Base-by-base conservation (phyloP, 92 coral and sea anemone species). In the Parazoanthus darwini region DNA sequence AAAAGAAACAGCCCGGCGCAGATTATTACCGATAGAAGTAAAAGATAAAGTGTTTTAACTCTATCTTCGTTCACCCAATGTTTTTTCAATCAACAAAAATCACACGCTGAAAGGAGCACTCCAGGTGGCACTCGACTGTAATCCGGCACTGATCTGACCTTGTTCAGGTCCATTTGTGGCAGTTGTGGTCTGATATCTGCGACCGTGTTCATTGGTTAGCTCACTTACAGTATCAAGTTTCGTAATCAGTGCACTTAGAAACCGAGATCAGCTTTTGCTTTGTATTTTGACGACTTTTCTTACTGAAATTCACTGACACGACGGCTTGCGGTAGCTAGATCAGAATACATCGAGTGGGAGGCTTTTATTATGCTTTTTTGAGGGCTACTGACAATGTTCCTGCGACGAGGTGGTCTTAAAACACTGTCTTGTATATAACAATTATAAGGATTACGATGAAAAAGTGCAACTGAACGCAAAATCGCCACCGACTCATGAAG, bases 381-480 rank as follows among this genome's bases (percentile, higher is more conserved):
- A 18, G 26, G 20, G 80, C 54, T 44, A 37, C 26, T 20, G 33
- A 76, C 50, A 76, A 76, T 38, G 25, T 39, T 76, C 14, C 80
- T 16, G 20, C 26, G 50, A 76, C 51, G 16, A 44, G 10, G 80
- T 42, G 38, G 54, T 39, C 26, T 42, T 11, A 39, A 42, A 37
- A 22, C 15, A 20, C 4, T 6, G 20, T 37, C 3, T 63, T 63
- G 16, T 76, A 76, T 38, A 39, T 36, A 33, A 39, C 54, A 54
- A 76, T 39, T 39, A 76, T 36, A 33, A 39, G 80, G 80, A 76
- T 39, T 39, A 76, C n/a, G 38, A 50, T 74, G 85, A 29, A 80
- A 26, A 63, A 22, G 35, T 59, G 48, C 50, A 5, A 3, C 13
- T 56, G n/a, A 36, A 11, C 10, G 50, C 35, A 1, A 66, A 33